Evolutionary conservation across 2,888 invertebrate species (phyloP).

Genomic region (Didymodactylos carnosus): DNA sequence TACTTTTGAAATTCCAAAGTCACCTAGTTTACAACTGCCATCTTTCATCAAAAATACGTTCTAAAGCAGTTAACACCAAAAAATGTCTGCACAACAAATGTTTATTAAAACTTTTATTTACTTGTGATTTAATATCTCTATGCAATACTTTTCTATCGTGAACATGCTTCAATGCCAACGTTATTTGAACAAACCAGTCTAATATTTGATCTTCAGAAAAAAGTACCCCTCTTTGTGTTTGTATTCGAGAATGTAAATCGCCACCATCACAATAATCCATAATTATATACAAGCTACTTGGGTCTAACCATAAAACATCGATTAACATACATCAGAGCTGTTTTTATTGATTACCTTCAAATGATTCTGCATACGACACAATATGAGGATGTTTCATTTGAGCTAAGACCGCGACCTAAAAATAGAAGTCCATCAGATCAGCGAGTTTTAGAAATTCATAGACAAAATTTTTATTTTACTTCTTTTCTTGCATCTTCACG

Average conservation of each 20-base stretch:
- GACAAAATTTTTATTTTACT: neutral
- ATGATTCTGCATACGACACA: slow-evolving; percentile 36
- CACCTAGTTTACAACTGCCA: slow-evolving; percentile 36
- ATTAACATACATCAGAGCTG: neutral
- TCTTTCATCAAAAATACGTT: slow-evolving; percentile 37
- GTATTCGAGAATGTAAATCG: slow-evolving; percentile 14
- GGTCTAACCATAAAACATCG: slow-evolving; percentile 23
- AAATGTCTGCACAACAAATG: neutral
- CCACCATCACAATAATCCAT: slow-evolving; percentile 40
- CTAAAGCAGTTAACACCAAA: slow-evolving; percentile 20
- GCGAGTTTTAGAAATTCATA: slow-evolving; percentile 28
- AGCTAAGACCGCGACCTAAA: slow-evolving; percentile 36
- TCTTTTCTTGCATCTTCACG: neutral
- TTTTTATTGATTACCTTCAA: slow-evolving; percentile 23
- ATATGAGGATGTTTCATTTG: slow-evolving; percentile 36
- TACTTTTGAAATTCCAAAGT: slow-evolving; percentile 39
- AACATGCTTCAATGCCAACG: slow-evolving; percentile 38
- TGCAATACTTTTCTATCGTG: slow-evolving; percentile 39
- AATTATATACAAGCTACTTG: slow-evolving; percentile 35
- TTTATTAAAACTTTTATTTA: slow-evolving; percentile 15
- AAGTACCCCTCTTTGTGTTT: slow-evolving; percentile 28
- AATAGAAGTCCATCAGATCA: slow-evolving; percentile 33
- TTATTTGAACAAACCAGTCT: slow-evolving; percentile 38
- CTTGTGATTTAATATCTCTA: slow-evolving; percentile 38
- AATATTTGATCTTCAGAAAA: slow-evolving; percentile 34